Evolutionary conservation across 2,888 invertebrate genomes (phyloP).

Genomic region (Pachymerium ferrugineum): DNA sequence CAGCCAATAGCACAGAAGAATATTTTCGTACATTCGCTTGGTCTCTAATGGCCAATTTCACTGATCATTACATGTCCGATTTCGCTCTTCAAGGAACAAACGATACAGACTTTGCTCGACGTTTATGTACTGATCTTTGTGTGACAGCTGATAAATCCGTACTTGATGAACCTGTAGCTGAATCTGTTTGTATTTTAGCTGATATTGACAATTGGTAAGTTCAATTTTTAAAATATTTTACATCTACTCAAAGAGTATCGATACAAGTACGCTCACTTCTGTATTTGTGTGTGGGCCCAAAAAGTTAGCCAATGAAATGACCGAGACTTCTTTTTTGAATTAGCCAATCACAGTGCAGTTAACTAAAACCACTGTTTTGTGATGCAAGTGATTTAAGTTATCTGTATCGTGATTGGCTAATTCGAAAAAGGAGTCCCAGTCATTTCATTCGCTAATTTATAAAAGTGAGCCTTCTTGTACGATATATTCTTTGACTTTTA

Average conservation of each 20-base stretch:
- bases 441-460: no score
- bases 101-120: conserved; percentile 42
- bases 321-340: no score
- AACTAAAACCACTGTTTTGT: no score
- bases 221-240: no score
- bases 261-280: no score
- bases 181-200: conserved; percentile 76
- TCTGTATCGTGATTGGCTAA: no score
- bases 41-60: conserved; percentile 46
- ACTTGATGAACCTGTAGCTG: conserved; percentile 62
- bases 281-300: no score
- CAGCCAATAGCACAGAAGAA: conserved; percentile 33
- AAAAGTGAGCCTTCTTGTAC: background rate
- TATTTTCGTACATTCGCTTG: conserved; percentile 47
- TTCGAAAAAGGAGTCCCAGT: no score
- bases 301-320: no score
- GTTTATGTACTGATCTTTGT: conserved; percentile 45
- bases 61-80: conserved; percentile 47
- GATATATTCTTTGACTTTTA: background rate
- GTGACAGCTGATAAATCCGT: conserved; percentile 45
- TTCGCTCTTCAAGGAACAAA: conserved; percentile 49
- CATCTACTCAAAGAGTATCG: no score
- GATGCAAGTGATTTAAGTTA: no score
- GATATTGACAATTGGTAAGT: conserved; percentile 71
- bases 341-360: no score